Evolutionary conservation across 1,140 invertebrate species (phyloP).

Genomic region (Hydropsyche tenuis): DNA sequence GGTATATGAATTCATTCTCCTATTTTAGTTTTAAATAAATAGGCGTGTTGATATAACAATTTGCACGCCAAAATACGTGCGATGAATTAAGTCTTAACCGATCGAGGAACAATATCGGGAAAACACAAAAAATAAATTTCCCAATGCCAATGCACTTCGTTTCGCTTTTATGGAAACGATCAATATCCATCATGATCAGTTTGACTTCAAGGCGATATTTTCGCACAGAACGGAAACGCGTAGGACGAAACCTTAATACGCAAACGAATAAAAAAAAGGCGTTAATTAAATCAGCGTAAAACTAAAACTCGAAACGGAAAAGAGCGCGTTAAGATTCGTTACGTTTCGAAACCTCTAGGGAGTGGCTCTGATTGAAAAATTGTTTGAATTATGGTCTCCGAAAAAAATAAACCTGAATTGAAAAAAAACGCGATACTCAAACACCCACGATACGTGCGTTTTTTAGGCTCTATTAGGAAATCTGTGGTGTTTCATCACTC

Average conservation of each 20-base stretch:
- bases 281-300: neutral
- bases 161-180: too few species aligned
- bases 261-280: neutral
- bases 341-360: neutral
- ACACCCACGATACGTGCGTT: neutral
- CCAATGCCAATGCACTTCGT: too few species aligned
- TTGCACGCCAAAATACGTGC: too few species aligned
- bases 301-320: neutral
- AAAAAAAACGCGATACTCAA: neutral
- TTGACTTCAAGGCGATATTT: neutral
- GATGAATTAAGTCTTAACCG: too few species aligned
- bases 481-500: neutral
- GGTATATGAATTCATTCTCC: too few species aligned
- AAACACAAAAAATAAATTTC: too few species aligned
- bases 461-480: slow-evolving; percentile 7
- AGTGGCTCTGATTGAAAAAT: slow-evolving; percentile 20
- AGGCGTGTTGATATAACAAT: too few species aligned
- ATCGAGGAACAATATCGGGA: too few species aligned
- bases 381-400: slow-evolving; percentile 10
- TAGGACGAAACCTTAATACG: neutral
- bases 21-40: too few species aligned
- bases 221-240: neutral
- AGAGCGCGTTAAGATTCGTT: neutral
- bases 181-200: neutral
- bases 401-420: too few species aligned